A percentile compares a stretch with the other conserved stretches of the same genome.
phyloP scores from a whole-genome alignment of 2,888 invertebrate genomes.

The Loripinus fragilis region DNA sequence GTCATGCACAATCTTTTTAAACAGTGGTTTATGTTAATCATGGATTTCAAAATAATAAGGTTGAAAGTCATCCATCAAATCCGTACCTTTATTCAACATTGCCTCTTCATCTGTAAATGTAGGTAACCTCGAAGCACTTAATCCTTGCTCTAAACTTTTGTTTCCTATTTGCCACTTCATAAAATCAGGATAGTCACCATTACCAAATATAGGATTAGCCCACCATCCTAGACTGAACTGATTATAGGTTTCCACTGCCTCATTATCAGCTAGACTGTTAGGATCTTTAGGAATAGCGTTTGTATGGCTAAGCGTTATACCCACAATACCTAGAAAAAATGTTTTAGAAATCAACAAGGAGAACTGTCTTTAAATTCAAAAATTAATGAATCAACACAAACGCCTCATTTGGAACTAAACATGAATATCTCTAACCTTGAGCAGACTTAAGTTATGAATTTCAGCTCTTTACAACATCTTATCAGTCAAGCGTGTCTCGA shows the following conservation, averaged over 20 bases:
- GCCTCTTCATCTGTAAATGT: slow-evolving; percentile 79
- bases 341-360: no score
- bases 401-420: no score
- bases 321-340: slow-evolving; percentile 59
- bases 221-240: slow-evolving; percentile 76
- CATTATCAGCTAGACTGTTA: slow-evolving; percentile 54
- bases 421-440: no score
- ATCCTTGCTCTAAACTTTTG: slow-evolving; percentile 64
- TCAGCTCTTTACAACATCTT: no score
- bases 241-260: slow-evolving; percentile 62
- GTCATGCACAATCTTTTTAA: background rate
- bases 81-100: slow-evolving; percentile 75
- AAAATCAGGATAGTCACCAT: slow-evolving; percentile 84
- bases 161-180: slow-evolving; percentile 69
- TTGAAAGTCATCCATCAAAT: no score
- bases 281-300: slow-evolving; percentile 59
- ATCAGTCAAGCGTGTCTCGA: no score
- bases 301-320: slow-evolving; percentile 67
- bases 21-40: no score
- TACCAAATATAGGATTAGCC: slow-evolving; percentile 74
- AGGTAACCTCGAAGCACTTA: slow-evolving; percentile 72
- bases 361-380: no score
- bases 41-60: no score
- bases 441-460: no score
- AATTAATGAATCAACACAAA: no score